A percentile compares a stretch with the other conserved stretches of the same genome.
These are phyloP conservation scores for Mythimna lalbum DNA, from an alignment of 2,888 invertebrate genomes.

Conservation along the genomic window DNA sequence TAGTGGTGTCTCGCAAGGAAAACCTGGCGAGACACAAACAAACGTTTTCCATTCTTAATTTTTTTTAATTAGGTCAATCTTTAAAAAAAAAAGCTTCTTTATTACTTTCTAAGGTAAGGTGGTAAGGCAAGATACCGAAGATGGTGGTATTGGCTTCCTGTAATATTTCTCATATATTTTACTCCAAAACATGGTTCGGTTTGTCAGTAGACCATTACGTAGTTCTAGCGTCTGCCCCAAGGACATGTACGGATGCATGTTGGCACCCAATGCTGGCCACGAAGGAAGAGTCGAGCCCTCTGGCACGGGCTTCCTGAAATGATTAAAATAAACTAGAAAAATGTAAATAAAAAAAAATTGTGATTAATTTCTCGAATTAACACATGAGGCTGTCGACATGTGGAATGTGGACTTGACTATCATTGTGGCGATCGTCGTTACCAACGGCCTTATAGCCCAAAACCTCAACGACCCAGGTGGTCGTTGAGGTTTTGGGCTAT, in stretches of 20 bases:
- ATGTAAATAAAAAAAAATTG: too few relatives aligned
- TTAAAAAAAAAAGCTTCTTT: background rate
- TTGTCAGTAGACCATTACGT: constrained; percentile 58
- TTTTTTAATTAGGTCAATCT: background rate
- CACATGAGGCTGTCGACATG: too few relatives aligned
- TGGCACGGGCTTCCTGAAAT: constrained; percentile 43
- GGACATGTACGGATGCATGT: constrained; percentile 71
- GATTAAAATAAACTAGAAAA: background rate
- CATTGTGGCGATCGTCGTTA: too few relatives aligned
- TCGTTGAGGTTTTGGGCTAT: too few relatives aligned
- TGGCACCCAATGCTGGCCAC: constrained; percentile 68
- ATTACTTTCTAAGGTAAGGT: background rate
- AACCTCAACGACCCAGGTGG: too few relatives aligned
- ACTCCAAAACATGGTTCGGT: constrained; percentile 71
- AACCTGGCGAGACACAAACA: too few relatives aligned
- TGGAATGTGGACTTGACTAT: too few relatives aligned
- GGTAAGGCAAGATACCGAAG: too few relatives aligned
- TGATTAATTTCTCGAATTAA: too few relatives aligned
- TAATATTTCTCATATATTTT: constrained; percentile 71
- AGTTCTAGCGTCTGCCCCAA: constrained; percentile 64
- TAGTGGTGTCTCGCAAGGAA: too few relatives aligned
- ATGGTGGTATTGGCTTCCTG: constrained; percentile 66
- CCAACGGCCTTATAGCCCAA: too few relatives aligned
- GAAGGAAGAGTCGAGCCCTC: constrained; percentile 60
- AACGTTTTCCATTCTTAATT: too few relatives aligned